These are phyloP conservation scores for Synergus japonicus DNA, from an alignment of 2,888 invertebrate genomes.

Conservation along the genomic window DNA sequence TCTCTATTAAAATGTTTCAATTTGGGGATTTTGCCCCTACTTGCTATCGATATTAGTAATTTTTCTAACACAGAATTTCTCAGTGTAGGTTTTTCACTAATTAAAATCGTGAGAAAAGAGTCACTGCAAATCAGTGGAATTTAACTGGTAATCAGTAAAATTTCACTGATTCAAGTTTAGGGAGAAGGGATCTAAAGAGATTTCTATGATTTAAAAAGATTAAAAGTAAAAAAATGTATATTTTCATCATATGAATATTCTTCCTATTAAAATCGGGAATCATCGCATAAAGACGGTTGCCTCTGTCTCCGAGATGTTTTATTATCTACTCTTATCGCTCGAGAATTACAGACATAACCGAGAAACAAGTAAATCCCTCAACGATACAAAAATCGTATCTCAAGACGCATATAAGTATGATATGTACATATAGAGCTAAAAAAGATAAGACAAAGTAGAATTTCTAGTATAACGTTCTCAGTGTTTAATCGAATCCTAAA, in stretches of 20 bases:
- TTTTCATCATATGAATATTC: not conserved
- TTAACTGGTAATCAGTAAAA: no score
- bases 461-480: slow-evolving; percentile 22
- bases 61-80: no score
- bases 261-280: not conserved
- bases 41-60: no score
- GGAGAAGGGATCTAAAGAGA: no score
- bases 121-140: no score
- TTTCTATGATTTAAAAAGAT: no score
- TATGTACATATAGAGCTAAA: slow-evolving; percentile 9
- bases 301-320: slow-evolving; percentile 6
- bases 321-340: slow-evolving; percentile 30
- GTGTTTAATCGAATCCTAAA: slow-evolving; percentile 25
- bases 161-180: no score
- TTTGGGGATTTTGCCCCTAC: no score
- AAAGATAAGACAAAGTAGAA: slow-evolving; percentile 25
- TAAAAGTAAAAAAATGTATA: no score
- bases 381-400: slow-evolving; percentile 32
- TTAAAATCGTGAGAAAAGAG: no score
- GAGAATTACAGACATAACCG: slow-evolving; percentile 3
- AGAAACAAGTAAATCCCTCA: slow-evolving; percentile 31
- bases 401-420: not conserved
- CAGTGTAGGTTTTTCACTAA: no score
- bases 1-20: no score
- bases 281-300: not conserved